Conservation (phyloP, 30 jellyfish, hydroid and myxozoan species). For the Cassiopea xamachana region DNA sequence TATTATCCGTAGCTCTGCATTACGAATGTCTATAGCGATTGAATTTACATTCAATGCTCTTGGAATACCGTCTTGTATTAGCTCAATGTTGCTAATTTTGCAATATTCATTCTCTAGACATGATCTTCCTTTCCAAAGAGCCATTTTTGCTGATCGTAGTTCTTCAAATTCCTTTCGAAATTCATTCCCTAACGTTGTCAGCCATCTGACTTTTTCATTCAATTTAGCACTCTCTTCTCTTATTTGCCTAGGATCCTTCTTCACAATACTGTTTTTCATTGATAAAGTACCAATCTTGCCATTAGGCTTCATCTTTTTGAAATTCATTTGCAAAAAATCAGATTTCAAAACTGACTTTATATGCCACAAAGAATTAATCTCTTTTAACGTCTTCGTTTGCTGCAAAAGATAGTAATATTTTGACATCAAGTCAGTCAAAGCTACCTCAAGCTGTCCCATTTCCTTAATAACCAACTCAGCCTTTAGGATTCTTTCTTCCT, state of each 20-base stretch:
- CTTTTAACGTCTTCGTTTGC: conserved; percentile 66
- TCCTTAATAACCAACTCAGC: conserved; percentile 74
- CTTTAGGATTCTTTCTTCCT: conserved; percentile 44
- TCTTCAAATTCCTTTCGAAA: conserved; percentile 53
- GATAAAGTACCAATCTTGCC: background rate
- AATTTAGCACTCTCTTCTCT: conserved; percentile 25
- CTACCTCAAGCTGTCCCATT: conserved; percentile 71
- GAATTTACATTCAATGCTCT: conserved; percentile 14
- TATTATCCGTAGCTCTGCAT: conserved; percentile 60
- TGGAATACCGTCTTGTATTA: conserved; percentile 1
- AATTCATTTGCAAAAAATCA: conserved; percentile 27
- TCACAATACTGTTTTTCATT: conserved; percentile 20
- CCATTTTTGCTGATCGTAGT: conserved; percentile 48
- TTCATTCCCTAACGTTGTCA: conserved; percentile 53
- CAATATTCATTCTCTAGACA: conserved; percentile 48
- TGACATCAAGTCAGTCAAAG: conserved; percentile 64
- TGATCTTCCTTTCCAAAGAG: conserved; percentile 38
- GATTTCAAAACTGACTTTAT: conserved; percentile 63
- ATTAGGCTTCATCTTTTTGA: background rate
- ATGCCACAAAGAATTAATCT: conserved; percentile 70
- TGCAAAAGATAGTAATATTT: conserved; percentile 56
- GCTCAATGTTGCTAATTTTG: conserved; percentile 5
- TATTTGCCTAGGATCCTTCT: conserved; percentile 30
- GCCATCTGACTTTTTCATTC: conserved; percentile 62
- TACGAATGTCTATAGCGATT: conserved; percentile 17